These are phyloP conservation scores for Aethes cnicana DNA, from an alignment of 2,888 invertebrate species.

Conservation along the genomic window DNA sequence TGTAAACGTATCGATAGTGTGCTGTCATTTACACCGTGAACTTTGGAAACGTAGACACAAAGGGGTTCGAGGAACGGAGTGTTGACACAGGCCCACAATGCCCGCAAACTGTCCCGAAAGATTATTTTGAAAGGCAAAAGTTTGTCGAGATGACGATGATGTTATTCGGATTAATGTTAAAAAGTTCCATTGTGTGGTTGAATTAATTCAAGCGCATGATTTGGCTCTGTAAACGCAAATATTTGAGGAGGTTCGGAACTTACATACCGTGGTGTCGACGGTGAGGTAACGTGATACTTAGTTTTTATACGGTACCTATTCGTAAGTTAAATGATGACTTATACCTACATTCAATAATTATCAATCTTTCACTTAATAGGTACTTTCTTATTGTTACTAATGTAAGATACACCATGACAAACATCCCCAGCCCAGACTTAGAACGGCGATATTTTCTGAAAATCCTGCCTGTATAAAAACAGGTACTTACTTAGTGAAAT, in stretches of 20 bases:
- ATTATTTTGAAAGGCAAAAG: slow-evolving; percentile 68
- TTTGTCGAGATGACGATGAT: slow-evolving; percentile 68
- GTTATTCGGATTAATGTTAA: slow-evolving; percentile 46
- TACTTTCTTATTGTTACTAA: background rate
- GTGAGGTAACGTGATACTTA: background rate
- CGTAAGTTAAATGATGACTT: background rate
- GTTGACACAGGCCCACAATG: slow-evolving; percentile 74
- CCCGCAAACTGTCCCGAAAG: slow-evolving; percentile 65
- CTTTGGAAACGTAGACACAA: slow-evolving; percentile 70
- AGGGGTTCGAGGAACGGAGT: slow-evolving; percentile 73
- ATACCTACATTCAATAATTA: background rate
- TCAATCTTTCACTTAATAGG: background rate
- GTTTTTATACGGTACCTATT: background rate
- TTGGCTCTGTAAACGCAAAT: slow-evolving; percentile 18
- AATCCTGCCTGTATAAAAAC: no score
- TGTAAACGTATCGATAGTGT: slow-evolving; percentile 19
- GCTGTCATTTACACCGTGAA: slow-evolving; percentile 55
- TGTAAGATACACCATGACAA: no score
- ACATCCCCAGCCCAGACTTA: no score
- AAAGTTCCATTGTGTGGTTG: slow-evolving; percentile 40
- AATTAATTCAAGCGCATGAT: slow-evolving; percentile 37
- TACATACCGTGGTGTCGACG: background rate
- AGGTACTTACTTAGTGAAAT: no score
- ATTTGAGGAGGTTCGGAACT: background rate
- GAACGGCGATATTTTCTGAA: no score